phyloP scores from a whole-genome alignment of 2,113 vertebrate genomes.

The Athene cunicularia region DNA sequence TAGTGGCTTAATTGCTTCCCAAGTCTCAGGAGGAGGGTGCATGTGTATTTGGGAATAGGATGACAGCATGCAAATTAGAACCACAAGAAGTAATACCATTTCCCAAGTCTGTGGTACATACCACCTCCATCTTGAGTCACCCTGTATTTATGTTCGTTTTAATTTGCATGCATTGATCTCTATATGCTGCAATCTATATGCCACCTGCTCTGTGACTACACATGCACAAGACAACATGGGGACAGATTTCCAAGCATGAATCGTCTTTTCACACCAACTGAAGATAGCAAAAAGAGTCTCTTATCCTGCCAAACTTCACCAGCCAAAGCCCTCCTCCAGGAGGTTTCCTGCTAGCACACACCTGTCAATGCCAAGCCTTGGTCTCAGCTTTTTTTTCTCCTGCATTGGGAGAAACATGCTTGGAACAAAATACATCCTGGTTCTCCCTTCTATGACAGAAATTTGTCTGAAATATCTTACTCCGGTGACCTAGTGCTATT shows the following conservation, averaged over 20 bases:
- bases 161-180: not conserved
- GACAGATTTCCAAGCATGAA: not conserved
- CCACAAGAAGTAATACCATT: not conserved
- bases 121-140: not conserved
- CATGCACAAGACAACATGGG: not conserved
- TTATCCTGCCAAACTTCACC: not conserved
- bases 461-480: not conserved
- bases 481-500: not conserved
- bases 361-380: not conserved
- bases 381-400: not conserved
- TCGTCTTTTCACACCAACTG: not conserved
- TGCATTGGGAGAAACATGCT: not conserved
- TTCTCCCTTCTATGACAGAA: not conserved
- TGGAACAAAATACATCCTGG: not conserved
- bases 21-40: not conserved
- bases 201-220: slow-evolving; percentile 21
- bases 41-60: not conserved
- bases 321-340: not conserved
- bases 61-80: not conserved
- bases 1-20: not conserved
- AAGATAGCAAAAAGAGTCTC: not conserved
- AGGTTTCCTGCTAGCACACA: not conserved
- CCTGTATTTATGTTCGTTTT: not conserved
- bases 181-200: not conserved
- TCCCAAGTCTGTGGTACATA: not conserved